phyloP scores from a whole-genome alignment of 2,888 invertebrate species.

The Xylota segnis region DNA sequence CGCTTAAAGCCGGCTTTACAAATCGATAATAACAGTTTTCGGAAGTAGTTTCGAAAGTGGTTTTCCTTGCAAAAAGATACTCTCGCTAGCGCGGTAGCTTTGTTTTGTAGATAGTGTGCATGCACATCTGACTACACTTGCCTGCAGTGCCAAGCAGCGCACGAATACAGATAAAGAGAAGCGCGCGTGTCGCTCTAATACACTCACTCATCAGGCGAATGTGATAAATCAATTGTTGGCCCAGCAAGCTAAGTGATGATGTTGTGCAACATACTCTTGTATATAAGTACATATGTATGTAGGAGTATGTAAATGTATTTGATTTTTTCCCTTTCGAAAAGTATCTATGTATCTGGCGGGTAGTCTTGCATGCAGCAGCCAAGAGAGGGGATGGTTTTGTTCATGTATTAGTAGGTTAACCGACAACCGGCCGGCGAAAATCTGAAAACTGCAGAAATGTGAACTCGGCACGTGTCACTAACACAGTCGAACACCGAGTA shows the following conservation, averaged over 20 bases:
- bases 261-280: conserved; percentile 50
- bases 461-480: conserved; percentile 70
- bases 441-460: conserved; percentile 63
- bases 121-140: background rate
- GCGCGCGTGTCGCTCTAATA: conserved; percentile 51
- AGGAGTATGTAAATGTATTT: conserved; percentile 48
- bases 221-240: conserved; percentile 66
- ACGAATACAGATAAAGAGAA: background rate
- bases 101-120: background rate
- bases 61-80: conserved; percentile 9
- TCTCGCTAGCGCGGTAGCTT: conserved; percentile 3
- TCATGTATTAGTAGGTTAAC: conserved; percentile 68
- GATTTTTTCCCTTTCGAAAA: conserved; percentile 31
- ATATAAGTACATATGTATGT: too few relatives aligned
- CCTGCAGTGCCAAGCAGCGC: background rate
- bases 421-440: conserved; percentile 67
- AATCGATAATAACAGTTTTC: conserved; percentile 19
- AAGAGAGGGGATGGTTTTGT: conserved; percentile 48
- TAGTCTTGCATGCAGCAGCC: conserved; percentile 1
- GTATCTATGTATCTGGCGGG: background rate
- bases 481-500: conserved; percentile 16
- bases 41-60: conserved; percentile 33
- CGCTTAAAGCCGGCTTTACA: conserved; percentile 16
- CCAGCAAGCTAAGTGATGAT: conserved; percentile 35
- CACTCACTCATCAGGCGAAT: conserved; percentile 12